These are phyloP conservation scores for Hermaeophaga mercurialis DNA, from an alignment of 2,888 invertebrate genomes.

Conservation along the genomic window DNA sequence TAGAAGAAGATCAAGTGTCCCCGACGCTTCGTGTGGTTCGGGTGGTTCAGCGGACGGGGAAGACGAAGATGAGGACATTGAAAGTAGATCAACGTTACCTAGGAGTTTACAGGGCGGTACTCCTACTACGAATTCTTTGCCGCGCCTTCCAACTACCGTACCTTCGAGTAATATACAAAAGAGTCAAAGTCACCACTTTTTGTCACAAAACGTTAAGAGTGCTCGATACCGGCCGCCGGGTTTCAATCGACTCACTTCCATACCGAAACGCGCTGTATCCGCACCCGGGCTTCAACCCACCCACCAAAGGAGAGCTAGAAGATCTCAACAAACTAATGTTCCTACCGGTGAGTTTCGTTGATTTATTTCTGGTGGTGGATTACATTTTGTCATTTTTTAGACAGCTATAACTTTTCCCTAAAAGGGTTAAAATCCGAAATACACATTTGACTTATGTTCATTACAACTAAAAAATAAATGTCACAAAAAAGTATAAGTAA, in stretches of 20 bases:
- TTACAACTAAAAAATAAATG: too few relatives aligned
- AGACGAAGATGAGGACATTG: conserved; percentile 59
- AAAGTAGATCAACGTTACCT: conserved; percentile 65
- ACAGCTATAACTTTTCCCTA: too few relatives aligned
- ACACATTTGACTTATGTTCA: too few relatives aligned
- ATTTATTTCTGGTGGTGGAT: conserved; percentile 14
- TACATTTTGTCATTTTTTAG: background rate
- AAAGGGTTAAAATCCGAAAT: too few relatives aligned
- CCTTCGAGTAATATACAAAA: conserved; percentile 60
- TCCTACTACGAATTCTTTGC: conserved; percentile 76
- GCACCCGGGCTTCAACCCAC: conserved; percentile 76
- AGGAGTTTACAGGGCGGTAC: conserved; percentile 66
- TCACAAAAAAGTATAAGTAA: too few relatives aligned
- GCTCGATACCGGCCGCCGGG: conserved; percentile 87
- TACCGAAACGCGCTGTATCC: conserved; percentile 75
- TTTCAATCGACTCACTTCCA: conserved; percentile 65
- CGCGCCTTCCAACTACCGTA: conserved; percentile 68
- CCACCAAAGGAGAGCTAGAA: conserved; percentile 63
- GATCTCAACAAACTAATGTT: conserved; percentile 53
- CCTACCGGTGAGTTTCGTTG: conserved; percentile 64
- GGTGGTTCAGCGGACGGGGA: conserved; percentile 61
- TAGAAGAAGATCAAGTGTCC: conserved; percentile 63
- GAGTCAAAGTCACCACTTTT: conserved; percentile 67
- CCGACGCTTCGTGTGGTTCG: conserved; percentile 60
- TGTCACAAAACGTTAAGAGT: conserved; percentile 74